Evolutionary conservation across 2,888 invertebrate genomes (phyloP).

Genomic region (Melangyna quadrimaculata): DNA sequence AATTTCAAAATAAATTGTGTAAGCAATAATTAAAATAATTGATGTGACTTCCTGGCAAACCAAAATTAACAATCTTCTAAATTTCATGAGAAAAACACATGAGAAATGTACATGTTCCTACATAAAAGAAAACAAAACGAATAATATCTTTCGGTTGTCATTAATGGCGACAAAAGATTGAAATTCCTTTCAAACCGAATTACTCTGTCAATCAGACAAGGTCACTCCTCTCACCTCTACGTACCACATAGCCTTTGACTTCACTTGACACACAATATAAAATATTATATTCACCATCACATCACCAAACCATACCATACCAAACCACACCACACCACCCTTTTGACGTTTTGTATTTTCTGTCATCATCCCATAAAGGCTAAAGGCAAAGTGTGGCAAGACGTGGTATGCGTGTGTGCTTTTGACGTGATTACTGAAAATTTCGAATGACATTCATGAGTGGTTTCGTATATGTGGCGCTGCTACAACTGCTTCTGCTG

Average conservation of each 20-base stretch:
- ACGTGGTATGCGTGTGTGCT: constrained; percentile 25
- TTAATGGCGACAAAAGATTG: constrained; percentile 45
- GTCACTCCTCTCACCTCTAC: constrained; percentile 53
- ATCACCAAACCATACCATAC: background rate
- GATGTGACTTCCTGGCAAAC: constrained; percentile 31
- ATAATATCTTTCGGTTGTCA: constrained; percentile 10
- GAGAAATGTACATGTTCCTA: background rate
- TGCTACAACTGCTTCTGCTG: background rate
- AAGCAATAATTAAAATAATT: constrained; percentile 48
- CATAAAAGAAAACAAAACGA: background rate
- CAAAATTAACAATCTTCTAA: background rate
- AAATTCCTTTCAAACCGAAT: constrained; percentile 48
- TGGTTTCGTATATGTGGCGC: background rate
- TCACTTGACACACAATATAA: constrained; percentile 22
- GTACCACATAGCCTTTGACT: constrained; percentile 39
- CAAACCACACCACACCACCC: constrained; percentile 17
- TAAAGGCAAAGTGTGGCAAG: background rate
- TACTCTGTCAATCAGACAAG: constrained; percentile 63
- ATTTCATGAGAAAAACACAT: constrained; percentile 4
- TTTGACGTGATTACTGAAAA: constrained; percentile 56
- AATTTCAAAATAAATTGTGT: background rate
- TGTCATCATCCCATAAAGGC: background rate
- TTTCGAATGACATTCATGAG: constrained; percentile 45
- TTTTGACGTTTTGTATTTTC: constrained; percentile 16
- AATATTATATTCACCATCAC: background rate